Conservation (phyloP, 2,113 vertebrate species). For the Aegotheles bennettii region DNA sequence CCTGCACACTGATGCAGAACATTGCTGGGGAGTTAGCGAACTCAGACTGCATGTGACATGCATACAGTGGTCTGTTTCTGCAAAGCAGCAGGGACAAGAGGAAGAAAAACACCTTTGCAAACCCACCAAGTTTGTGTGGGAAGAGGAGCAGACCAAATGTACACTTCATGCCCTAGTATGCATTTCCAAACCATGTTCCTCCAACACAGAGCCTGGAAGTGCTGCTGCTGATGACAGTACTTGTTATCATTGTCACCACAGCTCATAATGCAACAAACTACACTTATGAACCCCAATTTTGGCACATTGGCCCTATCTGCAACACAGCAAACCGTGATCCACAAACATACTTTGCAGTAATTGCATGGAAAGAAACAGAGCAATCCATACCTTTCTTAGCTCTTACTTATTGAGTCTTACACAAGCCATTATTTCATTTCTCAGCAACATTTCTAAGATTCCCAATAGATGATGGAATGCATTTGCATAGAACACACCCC, state of each 20-base stretch:
- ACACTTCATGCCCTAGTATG: not conserved
- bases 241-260: not conserved
- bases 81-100: not conserved
- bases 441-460: not conserved
- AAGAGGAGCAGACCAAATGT: not conserved
- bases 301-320: not conserved
- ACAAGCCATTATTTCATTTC: not conserved
- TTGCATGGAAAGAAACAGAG: not conserved
- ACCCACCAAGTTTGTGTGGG: not conserved
- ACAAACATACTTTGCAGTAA: not conserved
- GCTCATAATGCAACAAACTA: not conserved
- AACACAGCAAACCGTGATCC: not conserved
- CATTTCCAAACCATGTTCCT: not conserved
- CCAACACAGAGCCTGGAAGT: not conserved
- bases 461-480: not conserved
- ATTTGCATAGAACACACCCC: not conserved
- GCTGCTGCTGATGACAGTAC: not conserved
- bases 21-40: accelerated
- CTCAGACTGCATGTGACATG: not conserved
- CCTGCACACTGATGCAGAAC: not conserved
- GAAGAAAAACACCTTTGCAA: not conserved
- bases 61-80: not conserved
- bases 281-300: not conserved
- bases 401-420: not conserved
- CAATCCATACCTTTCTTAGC: not conserved